Conservation (phyloP, 2,888 invertebrate species). For the Latrodectus elegans region DNA sequence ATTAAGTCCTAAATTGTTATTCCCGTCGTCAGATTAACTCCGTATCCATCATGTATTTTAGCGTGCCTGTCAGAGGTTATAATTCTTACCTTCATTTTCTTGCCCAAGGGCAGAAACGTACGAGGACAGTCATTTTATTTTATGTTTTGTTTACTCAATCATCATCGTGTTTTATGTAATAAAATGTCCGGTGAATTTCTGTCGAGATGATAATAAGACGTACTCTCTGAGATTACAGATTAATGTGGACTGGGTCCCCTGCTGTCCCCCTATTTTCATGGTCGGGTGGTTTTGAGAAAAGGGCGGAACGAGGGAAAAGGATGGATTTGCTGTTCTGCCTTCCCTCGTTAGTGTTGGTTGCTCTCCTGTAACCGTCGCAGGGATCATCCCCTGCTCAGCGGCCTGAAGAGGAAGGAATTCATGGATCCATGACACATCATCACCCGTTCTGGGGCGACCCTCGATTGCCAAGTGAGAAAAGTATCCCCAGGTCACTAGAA, state of each 20-base stretch:
- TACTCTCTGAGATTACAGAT: slow-evolving; percentile 35
- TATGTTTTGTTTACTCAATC: too few relatives aligned
- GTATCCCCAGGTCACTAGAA: not conserved
- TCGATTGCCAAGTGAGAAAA: not conserved
- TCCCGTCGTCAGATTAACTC: not conserved
- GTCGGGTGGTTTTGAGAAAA: slow-evolving; percentile 14
- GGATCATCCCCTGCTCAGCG: slow-evolving; percentile 48
- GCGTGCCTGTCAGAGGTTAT: not conserved
- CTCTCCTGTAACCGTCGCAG: slow-evolving; percentile 56
- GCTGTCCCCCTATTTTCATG: slow-evolving; percentile 50
- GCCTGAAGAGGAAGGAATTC: not conserved
- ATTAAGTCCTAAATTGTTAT: not conserved
- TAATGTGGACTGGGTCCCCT: slow-evolving; percentile 9
- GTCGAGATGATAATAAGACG: slow-evolving; percentile 5
- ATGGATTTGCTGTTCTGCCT: slow-evolving; percentile 33
- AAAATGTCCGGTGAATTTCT: slow-evolving; percentile 13
- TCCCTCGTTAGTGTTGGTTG: slow-evolving; percentile 66
- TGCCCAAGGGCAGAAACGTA: too few relatives aligned
- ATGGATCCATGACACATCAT: not conserved
- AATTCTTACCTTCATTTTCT: not conserved
- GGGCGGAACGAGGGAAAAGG: slow-evolving; percentile 1
- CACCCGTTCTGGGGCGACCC: not conserved
- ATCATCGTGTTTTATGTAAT: too few relatives aligned
- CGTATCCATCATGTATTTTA: not conserved
- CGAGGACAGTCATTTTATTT: too few relatives aligned